Percentiles rank a stretch among this genome's conserved stretches.
Evolutionary conservation across 2,888 invertebrate species (phyloP).

Genomic region (Galeopsomyia nigrocyanea): DNA sequence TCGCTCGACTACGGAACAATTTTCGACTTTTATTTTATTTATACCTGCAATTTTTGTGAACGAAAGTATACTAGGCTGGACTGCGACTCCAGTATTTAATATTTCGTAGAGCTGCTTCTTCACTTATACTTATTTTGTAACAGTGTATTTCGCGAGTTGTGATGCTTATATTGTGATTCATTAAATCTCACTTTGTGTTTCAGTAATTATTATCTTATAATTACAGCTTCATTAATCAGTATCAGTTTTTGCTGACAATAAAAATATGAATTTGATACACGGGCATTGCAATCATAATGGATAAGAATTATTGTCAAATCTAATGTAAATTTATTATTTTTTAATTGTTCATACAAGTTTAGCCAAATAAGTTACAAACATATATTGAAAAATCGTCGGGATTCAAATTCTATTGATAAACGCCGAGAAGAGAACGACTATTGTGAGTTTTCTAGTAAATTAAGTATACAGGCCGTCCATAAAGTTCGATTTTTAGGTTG

Average conservation of each 20-base stretch:
- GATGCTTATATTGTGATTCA: background rate
- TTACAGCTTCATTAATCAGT: background rate
- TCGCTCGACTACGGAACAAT: too few relatives aligned
- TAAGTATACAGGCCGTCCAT: constrained; percentile 40
- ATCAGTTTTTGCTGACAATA: background rate
- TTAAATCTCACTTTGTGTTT: background rate
- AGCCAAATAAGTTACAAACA: too few relatives aligned
- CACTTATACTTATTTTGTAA: too few relatives aligned
- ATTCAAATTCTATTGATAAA: too few relatives aligned
- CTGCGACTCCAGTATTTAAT: too few relatives aligned
- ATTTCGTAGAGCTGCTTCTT: too few relatives aligned
- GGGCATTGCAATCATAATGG: constrained; percentile 36
- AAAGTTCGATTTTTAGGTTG: constrained; percentile 41
- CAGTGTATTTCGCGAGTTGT: too few relatives aligned
- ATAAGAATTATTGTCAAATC: background rate
- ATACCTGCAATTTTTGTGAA: background rate
- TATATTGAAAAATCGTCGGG: too few relatives aligned
- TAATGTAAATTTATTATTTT: too few relatives aligned
- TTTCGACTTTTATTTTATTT: too few relatives aligned
- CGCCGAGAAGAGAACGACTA: constrained; percentile 3
- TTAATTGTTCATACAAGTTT: too few relatives aligned
- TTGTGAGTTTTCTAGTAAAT: constrained; percentile 38
- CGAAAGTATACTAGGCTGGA: too few relatives aligned
- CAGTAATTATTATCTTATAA: background rate
- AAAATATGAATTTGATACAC: background rate